Percentiles rank a stretch among this genome's conserved stretches.
Evolutionary conservation across 2,797 vertebrate species (phyloP).

Genomic region (Parauchenoglanis punctatus): DNA sequence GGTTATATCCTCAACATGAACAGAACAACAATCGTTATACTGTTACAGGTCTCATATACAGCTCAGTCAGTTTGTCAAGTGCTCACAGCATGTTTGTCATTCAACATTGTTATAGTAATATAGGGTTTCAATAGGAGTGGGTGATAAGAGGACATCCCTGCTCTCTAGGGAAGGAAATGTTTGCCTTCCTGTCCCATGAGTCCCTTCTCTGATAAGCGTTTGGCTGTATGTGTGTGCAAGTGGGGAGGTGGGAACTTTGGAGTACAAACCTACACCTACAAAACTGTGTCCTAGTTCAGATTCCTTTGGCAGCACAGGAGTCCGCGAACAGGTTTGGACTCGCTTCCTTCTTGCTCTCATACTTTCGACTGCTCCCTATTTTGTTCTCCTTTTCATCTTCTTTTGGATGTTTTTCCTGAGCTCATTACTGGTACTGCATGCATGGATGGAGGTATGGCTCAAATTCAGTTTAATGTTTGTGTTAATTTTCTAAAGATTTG

Average conservation of each 20-base stretch:
- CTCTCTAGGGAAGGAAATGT: conserved; percentile 43
- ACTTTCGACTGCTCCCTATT: conserved; percentile 17
- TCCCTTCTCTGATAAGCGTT: conserved; percentile 45
- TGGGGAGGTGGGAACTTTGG: conserved; percentile 13
- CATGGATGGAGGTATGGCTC: conserved; percentile 59
- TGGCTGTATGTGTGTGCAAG: conserved; percentile 4
- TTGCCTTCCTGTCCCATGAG: conserved; percentile 51
- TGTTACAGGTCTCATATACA: background rate
- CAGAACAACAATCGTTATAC: no score
- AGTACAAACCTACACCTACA: conserved; percentile 31
- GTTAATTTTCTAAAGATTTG: background rate
- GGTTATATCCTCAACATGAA: background rate
- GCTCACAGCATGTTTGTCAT: background rate
- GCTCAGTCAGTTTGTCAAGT: background rate
- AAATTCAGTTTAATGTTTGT: no score
- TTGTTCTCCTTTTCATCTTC: background rate
- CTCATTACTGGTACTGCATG: conserved; percentile 27
- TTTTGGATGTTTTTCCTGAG: background rate
- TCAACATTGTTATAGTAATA: background rate
- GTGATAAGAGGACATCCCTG: conserved; percentile 28
- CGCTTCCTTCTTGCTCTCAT: conserved; percentile 60
- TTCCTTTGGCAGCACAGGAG: conserved; percentile 52
- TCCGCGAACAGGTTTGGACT: conserved; percentile 65
- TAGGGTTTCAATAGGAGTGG: background rate
- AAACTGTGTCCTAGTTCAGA: conserved; percentile 42